Evolutionary conservation across 1,140 invertebrate genomes (phyloP), one percentile per base, ranked within the genome.

Genomic region (Camponotus floridanus): DNA sequence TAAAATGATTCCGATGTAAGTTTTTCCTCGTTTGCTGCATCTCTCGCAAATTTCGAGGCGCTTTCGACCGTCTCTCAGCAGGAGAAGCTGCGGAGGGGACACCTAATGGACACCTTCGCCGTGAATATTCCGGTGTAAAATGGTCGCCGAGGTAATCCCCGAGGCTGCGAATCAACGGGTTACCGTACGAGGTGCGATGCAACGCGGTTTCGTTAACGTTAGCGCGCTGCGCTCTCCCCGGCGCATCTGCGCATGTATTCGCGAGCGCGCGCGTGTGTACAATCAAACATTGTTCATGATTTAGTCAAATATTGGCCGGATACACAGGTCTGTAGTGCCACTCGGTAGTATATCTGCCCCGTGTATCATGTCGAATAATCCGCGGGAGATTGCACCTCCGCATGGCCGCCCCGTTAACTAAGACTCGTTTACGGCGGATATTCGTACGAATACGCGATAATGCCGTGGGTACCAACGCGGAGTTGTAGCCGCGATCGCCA

Each of bases 211-310:
- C 73, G 81, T 83, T 83, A 61, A 1, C 62, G 81, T 83, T 83
- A 61, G 0, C 62, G 61, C 65, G 76, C 81, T 85, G 81, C 81
- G 59, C 67, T 59, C 74, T 59, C 55, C 26, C 26, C 31, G 39
- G 67, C 76, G 74, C 55, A 55, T 61, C 74, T 48, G 57, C 79
- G 79, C 81, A 51, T 18, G 48, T 18, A 18, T 48, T 13, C 48
- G 85, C 86, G 89, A 73, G 78, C 84, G 78, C 87, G 89, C 90
- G 88, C 15, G 48, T 51, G 48, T 94, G 92, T 94, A 93, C 93
- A 93, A 94, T 94, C 93, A 94, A 95, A 94, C 94, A 95, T 94
- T 95, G 94, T 95, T 95, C 94, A 95, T 95, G 94, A 95, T 95
- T 95, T 95, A 93, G 94, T 94, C 94, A 95, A 95, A 95, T 95